These are phyloP conservation scores for Peromyscus nudipes DNA, from an alignment of 2,797 vertebrate species.

Conservation along the genomic window DNA sequence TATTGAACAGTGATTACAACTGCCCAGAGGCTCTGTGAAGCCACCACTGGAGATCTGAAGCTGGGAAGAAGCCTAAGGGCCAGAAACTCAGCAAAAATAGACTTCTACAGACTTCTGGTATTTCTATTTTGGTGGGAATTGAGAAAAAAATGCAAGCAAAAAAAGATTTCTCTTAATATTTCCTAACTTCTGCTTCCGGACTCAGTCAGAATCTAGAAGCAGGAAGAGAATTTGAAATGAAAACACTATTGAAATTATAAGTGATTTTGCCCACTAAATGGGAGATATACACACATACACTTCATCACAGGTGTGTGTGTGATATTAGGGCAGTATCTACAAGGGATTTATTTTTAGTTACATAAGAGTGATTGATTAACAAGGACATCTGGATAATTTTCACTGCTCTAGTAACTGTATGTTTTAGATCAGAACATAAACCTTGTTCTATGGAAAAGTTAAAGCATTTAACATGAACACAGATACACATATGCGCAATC, in stretches of 20 bases:
- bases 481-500: neutral
- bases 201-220: constrained; percentile 54
- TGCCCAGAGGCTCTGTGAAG: neutral
- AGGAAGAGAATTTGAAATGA: constrained; percentile 16
- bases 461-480: neutral
- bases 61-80: neutral
- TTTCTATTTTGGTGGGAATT: constrained; percentile 60
- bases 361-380: neutral
- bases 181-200: constrained; percentile 76
- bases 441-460: neutral
- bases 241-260: neutral
- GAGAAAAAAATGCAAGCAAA: neutral
- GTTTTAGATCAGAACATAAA: neutral
- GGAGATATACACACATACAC: neutral
- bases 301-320: neutral
- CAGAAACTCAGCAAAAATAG: constrained; percentile 13
- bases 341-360: constrained; percentile 21
- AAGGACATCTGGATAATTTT: neutral
- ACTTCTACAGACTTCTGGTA: constrained; percentile 48
- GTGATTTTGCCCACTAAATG: constrained; percentile 1
- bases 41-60: neutral
- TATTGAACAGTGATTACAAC: neutral
- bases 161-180: constrained; percentile 70
- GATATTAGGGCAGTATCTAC: neutral
- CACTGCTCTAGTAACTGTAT: neutral